A percentile compares a stretch with the other conserved stretches of the same genome.
These are phyloP conservation scores for Pituophis catenifer DNA, from an alignment of 2,113 vertebrate genomes.

Conservation along the genomic window DNA sequence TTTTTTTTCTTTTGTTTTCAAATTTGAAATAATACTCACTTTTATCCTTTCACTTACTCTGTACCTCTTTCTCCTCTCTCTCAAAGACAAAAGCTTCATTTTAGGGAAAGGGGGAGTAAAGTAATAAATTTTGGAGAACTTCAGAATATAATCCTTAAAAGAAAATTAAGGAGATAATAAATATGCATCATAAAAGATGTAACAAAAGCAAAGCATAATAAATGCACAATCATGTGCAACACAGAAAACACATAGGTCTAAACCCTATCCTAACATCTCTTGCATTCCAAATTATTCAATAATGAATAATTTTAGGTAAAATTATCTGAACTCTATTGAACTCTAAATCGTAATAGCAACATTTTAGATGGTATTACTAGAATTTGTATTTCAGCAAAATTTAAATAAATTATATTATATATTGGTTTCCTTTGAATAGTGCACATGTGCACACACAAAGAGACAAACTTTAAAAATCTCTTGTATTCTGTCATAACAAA, in stretches of 20 bases:
- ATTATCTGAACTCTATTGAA: background rate
- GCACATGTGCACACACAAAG: background rate
- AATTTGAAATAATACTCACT: background rate
- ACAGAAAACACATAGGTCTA: background rate
- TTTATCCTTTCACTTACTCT: background rate
- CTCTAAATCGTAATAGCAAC: background rate
- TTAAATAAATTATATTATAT: background rate
- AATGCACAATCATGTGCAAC: background rate
- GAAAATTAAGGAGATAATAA: background rate
- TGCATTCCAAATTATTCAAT: background rate
- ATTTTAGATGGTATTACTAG: background rate
- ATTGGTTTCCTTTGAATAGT: background rate
- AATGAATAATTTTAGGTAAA: background rate
- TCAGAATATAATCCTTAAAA: background rate
- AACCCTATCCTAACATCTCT: background rate
- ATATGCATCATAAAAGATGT: background rate
- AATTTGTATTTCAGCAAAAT: background rate
- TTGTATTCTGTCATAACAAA: background rate
- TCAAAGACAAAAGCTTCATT: background rate
- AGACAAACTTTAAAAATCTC: background rate
- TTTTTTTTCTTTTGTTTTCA: background rate
- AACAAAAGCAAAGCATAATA: background rate
- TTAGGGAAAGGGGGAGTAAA: background rate
- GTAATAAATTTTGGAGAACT: background rate
- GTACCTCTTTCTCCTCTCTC: background rate